Evolutionary conservation across 1,140 invertebrate genomes (phyloP).

Genomic region (Stegodyphus dumicola): DNA sequence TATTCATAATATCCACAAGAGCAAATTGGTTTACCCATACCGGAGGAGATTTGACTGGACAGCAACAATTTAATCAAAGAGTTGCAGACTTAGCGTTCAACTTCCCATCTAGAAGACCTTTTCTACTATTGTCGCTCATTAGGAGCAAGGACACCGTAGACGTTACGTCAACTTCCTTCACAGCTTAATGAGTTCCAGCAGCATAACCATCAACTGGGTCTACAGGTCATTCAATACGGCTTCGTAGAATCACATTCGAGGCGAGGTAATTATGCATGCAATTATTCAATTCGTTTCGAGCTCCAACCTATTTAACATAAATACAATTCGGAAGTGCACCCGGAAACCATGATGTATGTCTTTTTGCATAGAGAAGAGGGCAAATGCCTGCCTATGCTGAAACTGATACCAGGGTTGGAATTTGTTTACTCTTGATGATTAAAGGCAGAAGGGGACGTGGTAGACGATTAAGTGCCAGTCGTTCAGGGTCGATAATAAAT

Average conservation of each 20-base stretch:
- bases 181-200: conserved; percentile 43
- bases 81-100: conserved; percentile 1
- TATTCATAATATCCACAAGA: too few relatives aligned
- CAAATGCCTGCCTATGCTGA: not conserved
- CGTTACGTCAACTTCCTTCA: conserved; percentile 49
- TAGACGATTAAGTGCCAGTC: not conserved
- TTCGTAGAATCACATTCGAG: conserved; percentile 1
- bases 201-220: conserved; percentile 34
- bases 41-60: too few relatives aligned
- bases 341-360: conserved; percentile 21
- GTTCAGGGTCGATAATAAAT: not conserved
- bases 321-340: conserved; percentile 32
- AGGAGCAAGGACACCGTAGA: conserved; percentile 25
- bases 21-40: too few relatives aligned
- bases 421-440: conserved; percentile 11
- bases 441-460: not conserved
- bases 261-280: conserved; percentile 46
- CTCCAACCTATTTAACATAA: conserved; percentile 44
- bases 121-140: conserved; percentile 37
- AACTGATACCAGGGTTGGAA: not conserved
- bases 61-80: conserved; percentile 7
- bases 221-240: conserved; percentile 48
- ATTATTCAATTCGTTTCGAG: conserved; percentile 50
- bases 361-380: conserved; percentile 14
- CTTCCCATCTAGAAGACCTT: conserved; percentile 17